A percentile compares a stretch with the other conserved stretches of the same genome.
Evolutionary conservation across 2,797 vertebrate species (phyloP).

Genomic region (Enteromius afrohamiltoni): DNA sequence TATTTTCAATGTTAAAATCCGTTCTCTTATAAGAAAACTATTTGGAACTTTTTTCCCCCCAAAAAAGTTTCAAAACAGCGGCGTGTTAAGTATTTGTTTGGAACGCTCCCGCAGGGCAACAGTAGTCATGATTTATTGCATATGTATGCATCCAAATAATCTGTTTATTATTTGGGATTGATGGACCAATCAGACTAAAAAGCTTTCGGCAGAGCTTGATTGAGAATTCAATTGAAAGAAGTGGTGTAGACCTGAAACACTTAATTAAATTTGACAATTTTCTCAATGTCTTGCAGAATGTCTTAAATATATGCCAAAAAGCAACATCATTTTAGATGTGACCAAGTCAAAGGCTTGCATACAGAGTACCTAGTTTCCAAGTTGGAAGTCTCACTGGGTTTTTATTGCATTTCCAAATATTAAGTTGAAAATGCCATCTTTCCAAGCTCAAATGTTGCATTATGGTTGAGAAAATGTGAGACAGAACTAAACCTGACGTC

Average conservation of each 20-base stretch:
- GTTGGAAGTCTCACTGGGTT: not conserved
- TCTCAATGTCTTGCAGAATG: not conserved
- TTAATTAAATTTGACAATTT: not conserved
- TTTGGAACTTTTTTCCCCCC: not conserved
- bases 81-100: not conserved
- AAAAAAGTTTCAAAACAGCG: not conserved
- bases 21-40: not conserved
- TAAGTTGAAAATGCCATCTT: not conserved
- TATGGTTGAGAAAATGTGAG: not conserved
- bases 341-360: not conserved
- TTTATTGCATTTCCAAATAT: not conserved
- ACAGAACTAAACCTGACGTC: constrained; percentile 37
- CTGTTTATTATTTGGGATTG: not conserved
- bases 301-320: not conserved
- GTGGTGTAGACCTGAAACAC: not conserved
- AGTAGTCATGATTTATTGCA: not conserved
- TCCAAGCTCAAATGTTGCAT: constrained; percentile 16
- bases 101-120: not conserved
- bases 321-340: not conserved
- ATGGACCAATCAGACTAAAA: not conserved
- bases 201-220: not conserved
- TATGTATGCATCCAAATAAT: not conserved
- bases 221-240: not conserved
- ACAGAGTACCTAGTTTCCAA: not conserved
- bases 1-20: constrained; percentile 11